Percentiles rank a stretch among this genome's conserved stretches.
These are phyloP conservation scores for Drosophila mercatorum DNA, from an alignment of 2,888 invertebrate species.

Conservation along the genomic window DNA sequence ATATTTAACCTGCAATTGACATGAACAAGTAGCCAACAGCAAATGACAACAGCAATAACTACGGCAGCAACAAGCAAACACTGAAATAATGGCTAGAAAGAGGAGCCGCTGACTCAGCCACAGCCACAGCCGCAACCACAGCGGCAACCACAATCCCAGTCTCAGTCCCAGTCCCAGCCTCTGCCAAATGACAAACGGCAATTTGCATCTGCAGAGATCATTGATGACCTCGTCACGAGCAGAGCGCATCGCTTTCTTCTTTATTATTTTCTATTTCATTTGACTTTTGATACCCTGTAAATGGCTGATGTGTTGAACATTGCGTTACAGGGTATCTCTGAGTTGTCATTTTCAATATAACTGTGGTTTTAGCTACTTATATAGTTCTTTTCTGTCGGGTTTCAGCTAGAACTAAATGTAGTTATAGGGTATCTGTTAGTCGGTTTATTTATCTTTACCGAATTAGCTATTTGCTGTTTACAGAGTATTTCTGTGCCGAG, in stretches of 20 bases:
- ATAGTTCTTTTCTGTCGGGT: background rate
- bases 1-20: slow-evolving; percentile 62
- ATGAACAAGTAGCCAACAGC: slow-evolving; percentile 57
- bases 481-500: slow-evolving; percentile 1
- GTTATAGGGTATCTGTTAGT: background rate
- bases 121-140: background rate
- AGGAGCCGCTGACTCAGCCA: slow-evolving; percentile 18
- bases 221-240: slow-evolving; percentile 82
- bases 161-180: background rate
- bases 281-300: slow-evolving; percentile 30
- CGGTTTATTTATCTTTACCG: background rate
- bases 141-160: background rate
- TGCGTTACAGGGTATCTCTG: background rate
- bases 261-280: slow-evolving; percentile 73
- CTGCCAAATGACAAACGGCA: slow-evolving; percentile 58
- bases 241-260: slow-evolving; percentile 77
- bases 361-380: background rate
- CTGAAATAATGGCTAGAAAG: slow-evolving; percentile 23
- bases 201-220: slow-evolving; percentile 68
- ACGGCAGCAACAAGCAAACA: slow-evolving; percentile 21
- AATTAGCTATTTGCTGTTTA: background rate
- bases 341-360: background rate
- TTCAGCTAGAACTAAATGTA: background rate
- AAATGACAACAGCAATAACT: slow-evolving; percentile 28
- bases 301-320: background rate